phyloP scores from a whole-genome alignment of 2,113 vertebrate species.

The Etia nguti region DNA sequence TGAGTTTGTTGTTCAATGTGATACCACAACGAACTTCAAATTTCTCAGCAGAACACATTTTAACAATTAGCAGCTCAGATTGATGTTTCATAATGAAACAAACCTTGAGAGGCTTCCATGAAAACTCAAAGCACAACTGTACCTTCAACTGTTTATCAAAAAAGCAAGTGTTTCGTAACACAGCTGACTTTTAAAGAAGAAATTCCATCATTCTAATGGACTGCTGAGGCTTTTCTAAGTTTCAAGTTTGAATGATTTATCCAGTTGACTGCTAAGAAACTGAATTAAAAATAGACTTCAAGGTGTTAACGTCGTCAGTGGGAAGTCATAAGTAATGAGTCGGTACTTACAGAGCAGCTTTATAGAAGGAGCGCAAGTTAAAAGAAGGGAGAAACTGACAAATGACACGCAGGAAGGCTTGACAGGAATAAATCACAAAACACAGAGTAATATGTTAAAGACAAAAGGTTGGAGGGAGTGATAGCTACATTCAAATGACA shows the following conservation, averaged over 20 bases:
- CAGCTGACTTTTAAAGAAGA: not conserved
- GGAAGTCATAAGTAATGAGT: not conserved
- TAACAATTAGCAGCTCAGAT: not conserved
- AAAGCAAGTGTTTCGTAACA: not conserved
- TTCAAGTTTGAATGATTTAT: not conserved
- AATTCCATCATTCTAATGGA: not conserved
- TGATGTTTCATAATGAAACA: not conserved
- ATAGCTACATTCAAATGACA: not conserved
- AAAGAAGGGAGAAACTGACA: not conserved
- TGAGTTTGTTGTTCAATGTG: not conserved
- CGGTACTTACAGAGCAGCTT: not conserved
- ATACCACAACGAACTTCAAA: not conserved
- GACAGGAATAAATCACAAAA: not conserved
- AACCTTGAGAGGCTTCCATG: not conserved
- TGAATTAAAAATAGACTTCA: not conserved
- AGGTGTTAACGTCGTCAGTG: not conserved
- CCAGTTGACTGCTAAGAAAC: not conserved
- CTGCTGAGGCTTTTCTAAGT: not conserved
- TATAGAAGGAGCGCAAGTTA: not conserved
- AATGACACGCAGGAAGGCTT: not conserved
- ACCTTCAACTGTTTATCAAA: not conserved
- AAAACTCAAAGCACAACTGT: not conserved
- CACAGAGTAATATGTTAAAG: not conserved
- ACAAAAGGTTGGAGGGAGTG: not conserved
- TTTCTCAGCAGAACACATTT: not conserved